phyloP scores from a whole-genome alignment of 1,140 invertebrate species.

The Caerostris darwini region DNA sequence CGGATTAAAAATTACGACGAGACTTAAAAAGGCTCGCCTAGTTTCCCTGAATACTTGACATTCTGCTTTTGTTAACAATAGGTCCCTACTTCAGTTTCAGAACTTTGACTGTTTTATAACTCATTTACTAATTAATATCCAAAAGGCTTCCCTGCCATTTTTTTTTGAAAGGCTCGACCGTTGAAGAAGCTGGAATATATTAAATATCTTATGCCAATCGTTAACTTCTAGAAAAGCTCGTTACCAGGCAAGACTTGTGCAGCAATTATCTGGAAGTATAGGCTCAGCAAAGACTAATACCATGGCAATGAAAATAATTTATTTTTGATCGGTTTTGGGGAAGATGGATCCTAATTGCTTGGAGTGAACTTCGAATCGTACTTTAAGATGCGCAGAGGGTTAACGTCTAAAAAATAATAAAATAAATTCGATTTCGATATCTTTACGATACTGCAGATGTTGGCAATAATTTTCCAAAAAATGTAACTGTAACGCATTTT shows the following conservation, averaged over 20 bases:
- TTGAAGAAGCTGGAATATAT: background rate
- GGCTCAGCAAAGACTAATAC: background rate
- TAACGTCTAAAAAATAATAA: background rate
- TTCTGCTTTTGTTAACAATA: constrained; percentile 1
- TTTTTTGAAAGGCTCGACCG: background rate
- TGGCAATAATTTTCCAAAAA: no score
- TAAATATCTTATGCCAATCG: constrained; percentile 6
- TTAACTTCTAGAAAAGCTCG: background rate
- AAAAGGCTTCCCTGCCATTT: background rate
- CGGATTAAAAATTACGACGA: constrained; percentile 17
- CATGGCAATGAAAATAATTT: constrained; percentile 23
- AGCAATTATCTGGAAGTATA: constrained; percentile 29
- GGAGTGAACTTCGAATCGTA: background rate
- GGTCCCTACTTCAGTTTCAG: constrained; percentile 17
- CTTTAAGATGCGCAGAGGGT: background rate
- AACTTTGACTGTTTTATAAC: constrained; percentile 35
- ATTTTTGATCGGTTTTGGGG: constrained; percentile 3
- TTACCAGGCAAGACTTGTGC: background rate
- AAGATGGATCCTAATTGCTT: constrained; percentile 15
- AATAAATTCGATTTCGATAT: no score
- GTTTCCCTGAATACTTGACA: constrained; percentile 18
- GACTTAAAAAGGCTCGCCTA: background rate
- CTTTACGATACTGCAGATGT: no score
- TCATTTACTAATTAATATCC: constrained; percentile 39
- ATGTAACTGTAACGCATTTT: no score